phyloP scores from a whole-genome alignment of 2,888 invertebrate species.

The Corbicula japonica region DNA sequence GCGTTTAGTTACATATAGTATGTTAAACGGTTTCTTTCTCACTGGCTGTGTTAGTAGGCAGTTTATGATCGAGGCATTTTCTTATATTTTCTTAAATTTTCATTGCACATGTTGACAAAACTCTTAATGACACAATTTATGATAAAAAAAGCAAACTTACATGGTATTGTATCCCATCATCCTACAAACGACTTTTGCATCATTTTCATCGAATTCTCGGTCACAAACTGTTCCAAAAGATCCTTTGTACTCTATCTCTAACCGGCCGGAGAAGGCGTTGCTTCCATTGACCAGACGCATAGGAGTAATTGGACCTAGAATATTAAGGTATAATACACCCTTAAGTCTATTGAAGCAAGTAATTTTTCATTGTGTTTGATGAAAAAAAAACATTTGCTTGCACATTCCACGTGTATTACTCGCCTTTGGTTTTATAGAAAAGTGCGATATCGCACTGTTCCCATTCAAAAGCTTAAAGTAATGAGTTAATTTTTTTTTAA shows the following conservation, averaged over 20 bases:
- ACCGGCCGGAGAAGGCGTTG: conserved; percentile 34
- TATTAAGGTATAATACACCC: not conserved
- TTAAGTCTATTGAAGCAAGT: not conserved
- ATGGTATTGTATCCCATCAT: conserved; percentile 25
- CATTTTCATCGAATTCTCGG: conserved; percentile 33
- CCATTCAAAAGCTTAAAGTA: not conserved
- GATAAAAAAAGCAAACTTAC: conserved; percentile 16
- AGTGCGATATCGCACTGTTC: not conserved
- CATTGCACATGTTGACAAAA: not conserved
- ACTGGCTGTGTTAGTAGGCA: not conserved
- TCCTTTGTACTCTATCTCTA: conserved; percentile 43
- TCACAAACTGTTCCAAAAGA: conserved; percentile 41
- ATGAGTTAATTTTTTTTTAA: not conserved
- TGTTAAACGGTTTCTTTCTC: not conserved
- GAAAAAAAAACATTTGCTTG: no score
- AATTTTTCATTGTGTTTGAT: not conserved
- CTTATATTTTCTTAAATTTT: not conserved
- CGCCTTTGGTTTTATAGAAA: no score
- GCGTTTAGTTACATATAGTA: no score
- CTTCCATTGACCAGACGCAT: conserved; percentile 29
- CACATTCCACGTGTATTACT: no score
- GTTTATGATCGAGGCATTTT: not conserved
- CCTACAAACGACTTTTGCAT: conserved; percentile 37
- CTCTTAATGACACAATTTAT: not conserved
- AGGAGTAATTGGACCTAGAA: conserved; percentile 40